These are phyloP conservation scores for Mastacembelus armatus DNA, from an alignment of 2,797 vertebrate species.

Conservation along the genomic window DNA sequence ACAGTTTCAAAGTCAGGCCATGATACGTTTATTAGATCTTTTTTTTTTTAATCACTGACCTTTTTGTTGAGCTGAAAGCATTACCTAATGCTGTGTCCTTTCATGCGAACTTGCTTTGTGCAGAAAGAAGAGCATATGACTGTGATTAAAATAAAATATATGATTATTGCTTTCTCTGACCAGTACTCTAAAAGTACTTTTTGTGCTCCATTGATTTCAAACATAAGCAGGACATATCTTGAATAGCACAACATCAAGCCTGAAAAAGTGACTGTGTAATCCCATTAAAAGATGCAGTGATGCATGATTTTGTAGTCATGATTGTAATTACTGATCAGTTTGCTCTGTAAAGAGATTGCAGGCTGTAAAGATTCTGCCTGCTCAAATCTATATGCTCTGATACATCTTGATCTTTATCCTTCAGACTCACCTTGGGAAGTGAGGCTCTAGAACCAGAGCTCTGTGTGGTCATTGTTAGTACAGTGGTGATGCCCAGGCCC, in stretches of 20 bases:
- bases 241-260: not conserved
- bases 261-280: not conserved
- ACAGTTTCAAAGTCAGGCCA: conserved; percentile 10
- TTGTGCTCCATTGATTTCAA: conserved; percentile 7
- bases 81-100: conserved; percentile 9
- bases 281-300: not conserved
- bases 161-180: not conserved
- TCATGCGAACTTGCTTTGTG: not conserved
- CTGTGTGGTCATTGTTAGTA: conserved; percentile 96
- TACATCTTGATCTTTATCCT: not conserved
- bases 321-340: not conserved
- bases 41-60: conserved; percentile 25
- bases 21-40: conserved; percentile 8
- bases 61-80: conserved; percentile 8
- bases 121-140: not conserved
- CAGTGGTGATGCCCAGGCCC: conserved; percentile 93
- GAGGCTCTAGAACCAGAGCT: conserved; percentile 94
- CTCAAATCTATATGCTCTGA: not conserved
- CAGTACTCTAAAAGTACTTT: too few species aligned
- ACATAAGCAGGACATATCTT: not conserved
- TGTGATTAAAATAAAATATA: too few species aligned
- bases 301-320: not conserved
- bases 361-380: not conserved
- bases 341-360: not conserved
- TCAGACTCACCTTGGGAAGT: conserved; percentile 90